Evolutionary conservation across 2,888 invertebrate species (phyloP).

Genomic region (Phymatocera aterrima): DNA sequence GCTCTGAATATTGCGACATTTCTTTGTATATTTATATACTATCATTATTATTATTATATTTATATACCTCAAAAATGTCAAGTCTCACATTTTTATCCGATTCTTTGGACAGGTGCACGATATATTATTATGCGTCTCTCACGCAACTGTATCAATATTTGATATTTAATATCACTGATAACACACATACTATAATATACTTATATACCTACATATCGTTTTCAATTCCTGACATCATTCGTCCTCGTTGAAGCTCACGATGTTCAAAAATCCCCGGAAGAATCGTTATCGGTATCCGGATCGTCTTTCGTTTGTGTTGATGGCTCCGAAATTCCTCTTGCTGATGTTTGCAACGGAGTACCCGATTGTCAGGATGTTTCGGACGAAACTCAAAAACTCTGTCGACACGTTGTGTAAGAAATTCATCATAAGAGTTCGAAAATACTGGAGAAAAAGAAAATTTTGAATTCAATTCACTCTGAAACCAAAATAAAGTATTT

Average conservation of each 20-base stretch:
- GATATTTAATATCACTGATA: constrained; percentile 30
- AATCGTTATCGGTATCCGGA: too few relatives aligned
- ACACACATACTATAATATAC: too few relatives aligned
- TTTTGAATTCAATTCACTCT: not conserved
- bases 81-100: not conserved
- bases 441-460: not conserved
- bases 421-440: not conserved
- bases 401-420: constrained; percentile 61
- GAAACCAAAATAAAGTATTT: not conserved
- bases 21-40: too few relatives aligned
- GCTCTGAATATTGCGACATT: too few relatives aligned
- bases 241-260: constrained; percentile 27
- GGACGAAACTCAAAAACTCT: constrained; percentile 77
- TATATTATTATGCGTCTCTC: not conserved
- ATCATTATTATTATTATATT: too few relatives aligned
- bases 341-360: constrained; percentile 77
- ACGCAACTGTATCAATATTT: constrained; percentile 45
- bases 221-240: constrained; percentile 26
- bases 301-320: constrained; percentile 61
- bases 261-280: not conserved
- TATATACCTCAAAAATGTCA: not conserved
- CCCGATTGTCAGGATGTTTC: constrained; percentile 79
- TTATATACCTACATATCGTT: too few relatives aligned
- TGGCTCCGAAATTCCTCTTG: constrained; percentile 70
- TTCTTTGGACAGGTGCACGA: constrained; percentile 27